These are phyloP conservation scores for Bactericera cockerelli DNA, from an alignment of 1,140 invertebrate genomes.

Conservation along the genomic window DNA sequence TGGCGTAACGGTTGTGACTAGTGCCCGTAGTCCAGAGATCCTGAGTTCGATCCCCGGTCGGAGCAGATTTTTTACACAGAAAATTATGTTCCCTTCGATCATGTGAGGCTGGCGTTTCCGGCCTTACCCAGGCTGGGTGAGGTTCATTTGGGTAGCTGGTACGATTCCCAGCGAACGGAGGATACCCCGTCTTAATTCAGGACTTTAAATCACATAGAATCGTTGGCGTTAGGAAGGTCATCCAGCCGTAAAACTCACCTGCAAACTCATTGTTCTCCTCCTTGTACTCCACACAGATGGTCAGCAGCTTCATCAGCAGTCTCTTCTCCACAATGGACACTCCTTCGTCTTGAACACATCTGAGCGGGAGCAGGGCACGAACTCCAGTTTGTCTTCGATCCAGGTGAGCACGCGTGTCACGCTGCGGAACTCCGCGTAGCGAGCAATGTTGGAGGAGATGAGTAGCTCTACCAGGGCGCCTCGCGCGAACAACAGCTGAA, in stretches of 20 bases:
- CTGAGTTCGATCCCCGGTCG: too few relatives aligned
- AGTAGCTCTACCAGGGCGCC: conserved; percentile 81
- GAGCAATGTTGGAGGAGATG: conserved; percentile 87
- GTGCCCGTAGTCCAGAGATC: too few relatives aligned
- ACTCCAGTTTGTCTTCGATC: conserved; percentile 47
- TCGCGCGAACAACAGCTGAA: conserved; percentile 57
- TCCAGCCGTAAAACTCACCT: conserved; percentile 39
- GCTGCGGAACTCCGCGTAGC: conserved; percentile 88
- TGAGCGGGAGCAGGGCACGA: conserved; percentile 81
- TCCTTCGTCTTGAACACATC: conserved; percentile 88
- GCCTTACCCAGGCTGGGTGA: too few relatives aligned
- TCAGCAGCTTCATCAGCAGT: conserved; percentile 86
- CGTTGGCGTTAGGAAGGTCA: too few relatives aligned
- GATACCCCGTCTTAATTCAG: too few relatives aligned
- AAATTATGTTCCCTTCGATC: too few relatives aligned
- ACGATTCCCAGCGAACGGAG: too few relatives aligned
- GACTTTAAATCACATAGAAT: too few relatives aligned
- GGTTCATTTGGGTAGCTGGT: too few relatives aligned
- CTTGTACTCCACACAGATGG: conserved; percentile 63
- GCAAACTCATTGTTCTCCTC: conserved; percentile 55
- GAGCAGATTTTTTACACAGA: too few relatives aligned
- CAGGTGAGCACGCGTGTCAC: conserved; percentile 75
- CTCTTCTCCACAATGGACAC: conserved; percentile 85
- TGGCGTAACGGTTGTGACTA: too few relatives aligned
- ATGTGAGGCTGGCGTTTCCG: too few relatives aligned